Percentiles rank a stretch among this genome's conserved stretches.
phyloP scores from a whole-genome alignment of 2,797 vertebrate species.

The Sebastes aleutianus region DNA sequence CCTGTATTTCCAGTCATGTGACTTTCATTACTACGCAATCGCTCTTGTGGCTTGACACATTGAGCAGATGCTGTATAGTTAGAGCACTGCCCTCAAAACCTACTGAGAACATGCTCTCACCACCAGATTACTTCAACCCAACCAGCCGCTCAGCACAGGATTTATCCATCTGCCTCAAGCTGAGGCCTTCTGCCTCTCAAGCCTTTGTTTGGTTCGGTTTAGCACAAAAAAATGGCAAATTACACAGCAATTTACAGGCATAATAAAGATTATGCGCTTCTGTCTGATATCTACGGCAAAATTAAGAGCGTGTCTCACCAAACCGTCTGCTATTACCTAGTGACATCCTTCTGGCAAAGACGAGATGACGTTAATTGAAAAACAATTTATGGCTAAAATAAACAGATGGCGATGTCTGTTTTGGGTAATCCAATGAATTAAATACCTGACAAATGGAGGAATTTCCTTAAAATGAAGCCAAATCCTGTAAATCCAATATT shows the following conservation, averaged over 20 bases:
- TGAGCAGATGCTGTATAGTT: slow-evolving; percentile 35
- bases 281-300: background rate
- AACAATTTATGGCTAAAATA: background rate
- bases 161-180: slow-evolving; percentile 36
- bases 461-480: background rate
- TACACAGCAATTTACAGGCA: background rate
- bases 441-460: background rate
- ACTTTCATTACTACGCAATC: background rate
- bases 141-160: slow-evolving; percentile 58
- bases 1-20: slow-evolving; percentile 12
- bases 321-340: background rate
- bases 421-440: background rate
- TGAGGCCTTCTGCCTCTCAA: background rate
- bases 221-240: background rate
- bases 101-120: slow-evolving; percentile 47
- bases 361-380: background rate
- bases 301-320: background rate
- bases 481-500: background rate
- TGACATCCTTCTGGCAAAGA: background rate
- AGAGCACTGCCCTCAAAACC: slow-evolving; percentile 48
- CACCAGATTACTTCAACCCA: slow-evolving; percentile 53
- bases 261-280: background rate
- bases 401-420: slow-evolving; percentile 2
- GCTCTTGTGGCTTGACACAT: background rate
- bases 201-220: background rate